Base-by-base conservation (phyloP, 2,888 invertebrate species). In the Allygus modestus region DNA sequence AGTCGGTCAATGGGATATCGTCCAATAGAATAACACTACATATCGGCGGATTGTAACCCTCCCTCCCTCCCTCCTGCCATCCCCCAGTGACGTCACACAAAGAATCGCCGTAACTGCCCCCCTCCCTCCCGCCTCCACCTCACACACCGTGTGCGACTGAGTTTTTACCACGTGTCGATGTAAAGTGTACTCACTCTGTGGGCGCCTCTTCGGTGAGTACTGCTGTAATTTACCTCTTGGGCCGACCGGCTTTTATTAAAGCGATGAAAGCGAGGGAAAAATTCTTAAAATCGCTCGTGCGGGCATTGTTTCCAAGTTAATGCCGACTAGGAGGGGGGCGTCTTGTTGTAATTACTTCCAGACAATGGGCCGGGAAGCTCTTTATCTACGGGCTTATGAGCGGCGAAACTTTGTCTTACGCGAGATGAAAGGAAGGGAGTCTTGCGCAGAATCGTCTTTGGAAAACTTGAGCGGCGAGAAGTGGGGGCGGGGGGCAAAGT, bases 1-100 rank as follows among this genome's bases (percentile, higher is more conserved):
- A 77, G 77, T 77, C 77, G 77, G 77, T 77, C 77, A 77, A 46
- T 77, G 77, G 77, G 77, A 71, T 77, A 77, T 77, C 77, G 77
- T 17, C 77, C 77, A 77, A 77, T 77, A 77, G 77, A 77, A 77
- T 77, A 43, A 46, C 77, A 77, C 77, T 77, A 77, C 77, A 77
- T 77, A 77, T 77, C 77, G 46, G 77, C 46, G 77, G 26, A 77
- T 77, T 77, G 77, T 71, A 20, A 37, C 71, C 69, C 61, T 61
- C 69, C 69, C 69, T 33, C 69, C 33, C 33, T n/a, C 33, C 23
- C 12, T 17, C 20, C 58, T 0, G 1, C 71, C 33, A 31, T 17
- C 71, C 37, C 20, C 23, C 20, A 0, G 43, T 73, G 73, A 73
- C 73, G 73, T 73, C 73, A 73, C 71, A 33, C 71, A 71, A 71